Conservation (phyloP, 37 sponge, comb jelly and placozoan genomes). For the Ianthella basta region DNA sequence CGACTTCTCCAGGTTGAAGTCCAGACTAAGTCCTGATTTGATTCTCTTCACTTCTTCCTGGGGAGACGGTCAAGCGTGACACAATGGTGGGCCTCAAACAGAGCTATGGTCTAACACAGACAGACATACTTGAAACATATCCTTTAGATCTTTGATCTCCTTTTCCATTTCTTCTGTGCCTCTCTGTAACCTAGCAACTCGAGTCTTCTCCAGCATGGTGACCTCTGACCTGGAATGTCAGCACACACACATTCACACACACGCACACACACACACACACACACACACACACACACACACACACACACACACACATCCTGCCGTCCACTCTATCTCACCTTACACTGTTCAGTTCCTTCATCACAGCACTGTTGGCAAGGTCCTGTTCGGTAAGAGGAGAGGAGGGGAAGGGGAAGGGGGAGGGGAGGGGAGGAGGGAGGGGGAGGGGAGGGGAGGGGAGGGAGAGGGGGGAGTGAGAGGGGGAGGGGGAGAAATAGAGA, state of each 20-base stretch:
- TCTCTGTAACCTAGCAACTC: neutral
- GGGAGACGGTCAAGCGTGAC: neutral
- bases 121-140: constrained; percentile 15
- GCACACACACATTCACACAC: neutral
- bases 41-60: constrained; percentile 80
- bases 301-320: neutral
- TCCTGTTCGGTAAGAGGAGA: constrained; percentile 1
- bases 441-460: neutral
- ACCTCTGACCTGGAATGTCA: neutral
- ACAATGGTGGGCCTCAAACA: neutral
- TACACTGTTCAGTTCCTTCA: too few species aligned
- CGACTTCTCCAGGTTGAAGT: constrained; percentile 83
- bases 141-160: neutral
- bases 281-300: neutral
- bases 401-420: constrained; percentile 18
- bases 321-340: constrained; percentile 5
- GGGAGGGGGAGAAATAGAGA: too few species aligned
- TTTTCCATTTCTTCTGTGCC: constrained; percentile 5
- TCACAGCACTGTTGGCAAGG: neutral
- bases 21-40: constrained; percentile 64
- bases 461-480: constrained; percentile 11
- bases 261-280: neutral
- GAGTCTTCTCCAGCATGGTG: constrained; percentile 15
- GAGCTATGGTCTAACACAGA: neutral
- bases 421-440: neutral